phyloP scores from a whole-genome alignment of 2,888 invertebrate species.

The Diarsia dahlii region DNA sequence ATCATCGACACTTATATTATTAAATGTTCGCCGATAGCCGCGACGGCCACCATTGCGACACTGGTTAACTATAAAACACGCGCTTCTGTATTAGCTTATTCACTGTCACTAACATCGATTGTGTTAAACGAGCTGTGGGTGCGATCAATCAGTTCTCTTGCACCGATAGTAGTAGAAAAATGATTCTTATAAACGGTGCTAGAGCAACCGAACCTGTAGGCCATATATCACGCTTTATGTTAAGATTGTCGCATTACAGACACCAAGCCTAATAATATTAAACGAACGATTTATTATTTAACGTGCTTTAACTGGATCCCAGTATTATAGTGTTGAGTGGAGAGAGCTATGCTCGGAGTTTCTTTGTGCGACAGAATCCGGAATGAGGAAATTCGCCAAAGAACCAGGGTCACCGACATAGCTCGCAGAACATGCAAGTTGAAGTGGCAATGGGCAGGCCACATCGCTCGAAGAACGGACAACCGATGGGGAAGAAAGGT shows the following conservation, averaged over 20 bases:
- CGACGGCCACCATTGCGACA: constrained; percentile 79
- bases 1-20: constrained; percentile 85
- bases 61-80: constrained; percentile 79
- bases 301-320: constrained; percentile 19
- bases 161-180: constrained; percentile 37
- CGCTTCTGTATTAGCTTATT: constrained; percentile 71
- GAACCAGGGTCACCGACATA: too few relatives aligned
- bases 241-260: constrained; percentile 30
- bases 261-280: constrained; percentile 29
- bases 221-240: constrained; percentile 37
- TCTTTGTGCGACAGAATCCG: too few relatives aligned
- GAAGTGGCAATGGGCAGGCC: too few relatives aligned
- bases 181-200: constrained; percentile 27
- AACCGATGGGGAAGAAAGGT: too few relatives aligned
- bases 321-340: constrained; percentile 13
- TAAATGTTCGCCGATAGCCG: constrained; percentile 82
- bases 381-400: too few relatives aligned
- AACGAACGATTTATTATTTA: too few relatives aligned
- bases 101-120: constrained; percentile 70
- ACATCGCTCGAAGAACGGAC: too few relatives aligned
- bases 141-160: constrained; percentile 54
- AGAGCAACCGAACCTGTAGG: constrained; percentile 3
- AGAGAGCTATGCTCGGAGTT: too few relatives aligned
- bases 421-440: too few relatives aligned
- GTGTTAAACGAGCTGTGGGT: constrained; percentile 50